Base-by-base conservation (phyloP, 1,140 invertebrate species). In the Apis dorsata region DNA sequence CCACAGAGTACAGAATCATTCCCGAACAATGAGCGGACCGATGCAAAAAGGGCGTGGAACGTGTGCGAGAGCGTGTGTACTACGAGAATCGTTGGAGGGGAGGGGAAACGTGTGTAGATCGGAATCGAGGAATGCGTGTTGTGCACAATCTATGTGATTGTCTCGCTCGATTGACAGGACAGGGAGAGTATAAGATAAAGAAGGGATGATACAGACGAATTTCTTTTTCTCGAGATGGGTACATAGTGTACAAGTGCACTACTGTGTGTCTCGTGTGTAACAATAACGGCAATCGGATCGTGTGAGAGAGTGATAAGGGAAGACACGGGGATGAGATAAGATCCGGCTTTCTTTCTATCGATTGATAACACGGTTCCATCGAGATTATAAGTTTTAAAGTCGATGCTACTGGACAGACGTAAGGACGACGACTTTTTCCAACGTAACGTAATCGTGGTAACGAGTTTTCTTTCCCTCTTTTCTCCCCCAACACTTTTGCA, bases 1-100 rank as follows among this genome's bases (percentile, higher is more conserved):
- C 91, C 51, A 80, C 91, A 85, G 90, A 93, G 88, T 93, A 91
- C 92, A 93, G 91, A 92, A 92, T 93, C 90, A 92, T 92, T 93
- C 89, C 90, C 88, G 91, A 93, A 88, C 90, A 93, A 92, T 92
- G 86, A 93, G 87, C 81, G 44, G 53, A 75, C 11, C 69, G 60
- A 68, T 81, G 69, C n/a, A 19, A 79, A 44, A 53, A 80, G 53
- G 66, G 19, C 24, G 53, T 59, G 24, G 24, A 19, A 79, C 53
- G 59, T 60, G 68, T 78, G 65, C 34, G 66, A 77, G 57, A 59
- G 53, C 34, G 59, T 73, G 80, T 53, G 55, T 34, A 49, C 15
- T 44, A 49, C 60, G 60, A 65, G 51, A n/a, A 44, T 79, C 49
- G 44, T 49, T 51, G n/a, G 34, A n/a, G 34, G 34, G 34, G 34